phyloP scores from a whole-genome alignment of 2,113 vertebrate species.

The Corynorhinus townsendii region DNA sequence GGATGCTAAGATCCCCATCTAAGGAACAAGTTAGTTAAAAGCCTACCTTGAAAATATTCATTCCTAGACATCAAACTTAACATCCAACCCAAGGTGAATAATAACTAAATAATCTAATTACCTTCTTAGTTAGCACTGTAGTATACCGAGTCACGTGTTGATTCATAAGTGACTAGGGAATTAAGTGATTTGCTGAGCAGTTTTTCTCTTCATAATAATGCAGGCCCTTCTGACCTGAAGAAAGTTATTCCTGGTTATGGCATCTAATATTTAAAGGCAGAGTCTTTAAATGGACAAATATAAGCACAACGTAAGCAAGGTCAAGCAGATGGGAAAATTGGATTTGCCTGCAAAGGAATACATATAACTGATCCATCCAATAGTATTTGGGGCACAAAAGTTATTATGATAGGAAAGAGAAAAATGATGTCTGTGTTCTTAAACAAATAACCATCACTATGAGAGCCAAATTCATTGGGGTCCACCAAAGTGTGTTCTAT shows the following conservation, averaged over 20 bases:
- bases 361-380: neutral
- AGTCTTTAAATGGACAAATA: constrained; percentile 7
- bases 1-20: neutral
- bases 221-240: neutral
- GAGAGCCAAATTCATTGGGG: constrained; percentile 33
- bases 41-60: neutral
- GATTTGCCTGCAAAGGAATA: constrained; percentile 38
- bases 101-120: neutral
- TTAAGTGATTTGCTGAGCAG: neutral
- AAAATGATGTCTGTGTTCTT: constrained; percentile 8
- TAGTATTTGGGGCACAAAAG: constrained; percentile 28
- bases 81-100: neutral
- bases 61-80: constrained; percentile 5
- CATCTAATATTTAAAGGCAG: neutral
- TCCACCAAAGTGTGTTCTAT: constrained; percentile 48
- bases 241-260: neutral
- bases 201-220: neutral
- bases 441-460: constrained; percentile 11
- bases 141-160: neutral
- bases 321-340: constrained; percentile 13
- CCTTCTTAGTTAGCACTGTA: neutral
- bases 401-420: constrained; percentile 14
- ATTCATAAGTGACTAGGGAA: constrained; percentile 3
- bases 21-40: constrained; percentile 12
- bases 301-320: constrained; percentile 19